A percentile compares a stretch with the other conserved stretches of the same genome.
phyloP scores from a whole-genome alignment of 2,797 vertebrate species.

The Anniella stebbinsi region DNA sequence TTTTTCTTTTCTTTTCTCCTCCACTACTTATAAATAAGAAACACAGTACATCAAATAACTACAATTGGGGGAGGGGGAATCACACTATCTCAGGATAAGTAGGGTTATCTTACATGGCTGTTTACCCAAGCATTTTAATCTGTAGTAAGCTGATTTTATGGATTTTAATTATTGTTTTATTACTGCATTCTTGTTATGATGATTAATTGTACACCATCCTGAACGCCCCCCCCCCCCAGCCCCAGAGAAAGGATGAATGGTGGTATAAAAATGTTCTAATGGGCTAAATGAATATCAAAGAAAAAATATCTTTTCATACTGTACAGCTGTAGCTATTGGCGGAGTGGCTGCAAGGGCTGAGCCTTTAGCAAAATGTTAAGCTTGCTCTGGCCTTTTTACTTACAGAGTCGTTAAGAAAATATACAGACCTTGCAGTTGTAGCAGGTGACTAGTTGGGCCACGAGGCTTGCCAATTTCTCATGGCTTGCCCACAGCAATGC shows the following conservation, averaged over 20 bases:
- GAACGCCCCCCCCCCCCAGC: too few relatives aligned
- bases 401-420: neutral
- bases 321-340: neutral
- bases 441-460: too few relatives aligned
- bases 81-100: neutral
- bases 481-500: too few relatives aligned
- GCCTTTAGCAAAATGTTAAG: neutral
- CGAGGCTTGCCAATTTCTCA: too few relatives aligned
- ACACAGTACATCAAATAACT: neutral
- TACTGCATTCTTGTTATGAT: neutral
- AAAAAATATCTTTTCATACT: neutral
- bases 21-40: neutral
- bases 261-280: neutral
- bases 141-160: neutral
- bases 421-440: too few relatives aligned
- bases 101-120: neutral
- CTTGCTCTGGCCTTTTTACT: neutral
- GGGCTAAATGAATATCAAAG: neutral
- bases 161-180: conserved; percentile 5
- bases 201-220: neutral
- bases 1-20: too few relatives aligned
- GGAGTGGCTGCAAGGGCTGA: neutral
- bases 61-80: neutral
- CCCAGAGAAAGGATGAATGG: neutral
- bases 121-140: neutral